Evolutionary conservation across 1,140 invertebrate species (phyloP).

Genomic region (Drosophila ironensis): DNA sequence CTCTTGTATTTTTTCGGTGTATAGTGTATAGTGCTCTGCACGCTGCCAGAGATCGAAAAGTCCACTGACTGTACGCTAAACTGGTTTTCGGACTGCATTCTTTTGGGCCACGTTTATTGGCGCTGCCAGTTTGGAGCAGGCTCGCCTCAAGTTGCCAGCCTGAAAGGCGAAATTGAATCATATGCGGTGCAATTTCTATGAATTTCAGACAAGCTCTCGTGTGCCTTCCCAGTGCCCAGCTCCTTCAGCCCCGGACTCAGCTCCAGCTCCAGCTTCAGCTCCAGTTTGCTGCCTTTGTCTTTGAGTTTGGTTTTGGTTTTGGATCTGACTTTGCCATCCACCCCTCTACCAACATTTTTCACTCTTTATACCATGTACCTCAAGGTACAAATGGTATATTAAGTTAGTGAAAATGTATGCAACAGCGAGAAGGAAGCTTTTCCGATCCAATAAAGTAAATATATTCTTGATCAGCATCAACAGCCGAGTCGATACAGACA

Average conservation of each 20-base stretch:
- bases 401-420: too few species aligned
- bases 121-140: slow-evolving; percentile 38
- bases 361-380: not conserved
- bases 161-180: slow-evolving; percentile 73
- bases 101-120: slow-evolving; percentile 77
- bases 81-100: slow-evolving; percentile 79
- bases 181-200: slow-evolving; percentile 65
- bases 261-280: not conserved
- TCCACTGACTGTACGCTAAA: slow-evolving; percentile 75
- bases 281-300: slow-evolving; percentile 6
- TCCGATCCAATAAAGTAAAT: too few species aligned
- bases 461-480: too few species aligned
- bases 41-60: slow-evolving; percentile 42
- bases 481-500: too few species aligned
- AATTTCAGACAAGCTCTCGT: slow-evolving; percentile 39
- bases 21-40: slow-evolving; percentile 24
- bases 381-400: too few species aligned
- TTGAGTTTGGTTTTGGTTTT: too few species aligned
- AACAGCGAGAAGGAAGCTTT: too few species aligned
- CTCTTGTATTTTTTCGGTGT: slow-evolving; percentile 8
- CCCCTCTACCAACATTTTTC: not conserved
- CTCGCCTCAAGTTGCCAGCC: slow-evolving; percentile 27
- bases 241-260: not conserved
- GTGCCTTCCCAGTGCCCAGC: not conserved
- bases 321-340: too few species aligned